Evolutionary conservation across 2,113 vertebrate genomes (phyloP).

Genomic region (Podocnemis expansa): DNA sequence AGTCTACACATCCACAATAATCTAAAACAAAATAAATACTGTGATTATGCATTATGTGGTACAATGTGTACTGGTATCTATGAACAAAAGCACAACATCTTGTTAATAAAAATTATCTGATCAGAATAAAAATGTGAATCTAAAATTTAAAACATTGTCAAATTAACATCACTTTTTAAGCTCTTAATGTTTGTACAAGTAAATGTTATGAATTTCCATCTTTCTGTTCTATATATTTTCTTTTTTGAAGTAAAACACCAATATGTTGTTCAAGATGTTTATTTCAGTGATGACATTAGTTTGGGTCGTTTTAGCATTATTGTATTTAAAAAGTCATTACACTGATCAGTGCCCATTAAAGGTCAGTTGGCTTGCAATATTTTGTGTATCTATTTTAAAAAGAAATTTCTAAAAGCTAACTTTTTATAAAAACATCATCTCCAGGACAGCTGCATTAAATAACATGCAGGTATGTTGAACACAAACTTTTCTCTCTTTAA

Average conservation of each 20-base stretch:
- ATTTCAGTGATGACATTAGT: constrained; percentile 73
- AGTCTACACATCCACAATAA: constrained; percentile 79
- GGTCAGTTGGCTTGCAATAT: constrained; percentile 76
- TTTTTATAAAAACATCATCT: constrained; percentile 68
- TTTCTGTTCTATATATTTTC: constrained; percentile 60
- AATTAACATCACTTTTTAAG: constrained; percentile 76
- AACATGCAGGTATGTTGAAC: constrained; percentile 37
- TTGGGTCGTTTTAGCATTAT: constrained; percentile 71
- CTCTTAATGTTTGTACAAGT: constrained; percentile 65
- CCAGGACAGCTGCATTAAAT: constrained; percentile 64
- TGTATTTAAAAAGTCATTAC: constrained; percentile 72
- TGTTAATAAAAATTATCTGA: constrained; percentile 74
- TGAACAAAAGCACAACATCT: constrained; percentile 74
- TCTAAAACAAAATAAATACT: constrained; percentile 83
- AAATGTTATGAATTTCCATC: constrained; percentile 40
- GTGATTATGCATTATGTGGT: constrained; percentile 76
- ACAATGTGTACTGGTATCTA: constrained; percentile 74
- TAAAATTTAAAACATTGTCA: constrained; percentile 71
- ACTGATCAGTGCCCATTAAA: constrained; percentile 67
- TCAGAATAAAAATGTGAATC: constrained; percentile 74
- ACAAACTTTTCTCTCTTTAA: constrained; percentile 52
- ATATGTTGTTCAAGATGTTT: constrained; percentile 63
- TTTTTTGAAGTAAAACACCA: constrained; percentile 76
- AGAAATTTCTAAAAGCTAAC: constrained; percentile 72
- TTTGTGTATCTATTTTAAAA: constrained; percentile 60